Evolutionary conservation across 2,888 invertebrate genomes (phyloP).

Genomic region (Troides aeacus): DNA sequence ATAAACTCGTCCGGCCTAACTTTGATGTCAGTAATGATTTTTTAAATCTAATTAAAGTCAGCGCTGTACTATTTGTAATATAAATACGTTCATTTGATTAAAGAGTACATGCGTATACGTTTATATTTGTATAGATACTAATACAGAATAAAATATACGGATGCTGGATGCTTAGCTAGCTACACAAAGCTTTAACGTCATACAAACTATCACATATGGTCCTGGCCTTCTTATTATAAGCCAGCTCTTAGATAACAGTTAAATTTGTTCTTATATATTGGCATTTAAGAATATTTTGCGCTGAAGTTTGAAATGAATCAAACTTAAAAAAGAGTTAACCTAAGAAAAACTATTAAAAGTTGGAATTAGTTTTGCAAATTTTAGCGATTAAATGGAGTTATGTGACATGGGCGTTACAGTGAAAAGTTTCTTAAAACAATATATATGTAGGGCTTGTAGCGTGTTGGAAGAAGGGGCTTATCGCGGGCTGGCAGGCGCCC

Average conservation of each 20-base stretch:
- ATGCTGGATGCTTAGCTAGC: too few relatives aligned
- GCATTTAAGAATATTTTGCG: too few relatives aligned
- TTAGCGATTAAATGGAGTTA: constrained; percentile 30
- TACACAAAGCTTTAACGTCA: too few relatives aligned
- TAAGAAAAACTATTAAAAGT: constrained; percentile 26
- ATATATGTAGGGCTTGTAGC: constrained; percentile 47
- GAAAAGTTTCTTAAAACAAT: constrained; percentile 43
- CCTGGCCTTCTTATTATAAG: too few relatives aligned
- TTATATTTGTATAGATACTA: too few relatives aligned
- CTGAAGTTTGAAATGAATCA: not conserved
- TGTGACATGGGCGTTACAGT: constrained; percentile 11
- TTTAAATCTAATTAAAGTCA: not conserved
- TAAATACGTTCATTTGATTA: too few relatives aligned
- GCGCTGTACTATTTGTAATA: not conserved
- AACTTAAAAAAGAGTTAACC: constrained; percentile 20
- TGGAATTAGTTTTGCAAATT: constrained; percentile 29
- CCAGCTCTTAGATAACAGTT: too few relatives aligned
- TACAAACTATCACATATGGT: too few relatives aligned
- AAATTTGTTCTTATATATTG: too few relatives aligned
- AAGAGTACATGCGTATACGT: too few relatives aligned
- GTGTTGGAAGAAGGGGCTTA: constrained; percentile 41
- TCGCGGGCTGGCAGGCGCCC: constrained; percentile 41
- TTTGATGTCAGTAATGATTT: not conserved
- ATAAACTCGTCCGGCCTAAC: not conserved
- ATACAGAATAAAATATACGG: too few relatives aligned